Evolutionary conservation across 1,140 invertebrate species (phyloP).

Genomic region (Mactra quadrangularis): DNA sequence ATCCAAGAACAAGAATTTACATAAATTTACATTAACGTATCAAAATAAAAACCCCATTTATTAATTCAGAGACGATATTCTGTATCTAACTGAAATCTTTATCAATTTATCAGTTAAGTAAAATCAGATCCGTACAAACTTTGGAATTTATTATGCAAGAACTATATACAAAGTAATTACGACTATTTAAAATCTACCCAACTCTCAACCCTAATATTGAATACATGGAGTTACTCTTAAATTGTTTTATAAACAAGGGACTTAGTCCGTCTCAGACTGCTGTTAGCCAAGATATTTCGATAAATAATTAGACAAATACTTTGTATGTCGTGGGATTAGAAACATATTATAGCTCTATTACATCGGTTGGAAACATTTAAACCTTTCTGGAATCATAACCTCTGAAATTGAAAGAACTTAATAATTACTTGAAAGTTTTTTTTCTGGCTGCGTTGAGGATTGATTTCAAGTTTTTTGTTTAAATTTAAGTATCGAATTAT

Average conservation of each 20-base stretch:
- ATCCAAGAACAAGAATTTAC: slow-evolving; percentile 23
- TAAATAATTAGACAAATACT: slow-evolving; percentile 32
- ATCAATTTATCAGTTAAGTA: slow-evolving; percentile 40
- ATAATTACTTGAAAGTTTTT: too few species aligned
- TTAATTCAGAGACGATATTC: slow-evolving; percentile 43
- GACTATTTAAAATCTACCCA: slow-evolving; percentile 21
- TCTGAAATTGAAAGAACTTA: too few species aligned
- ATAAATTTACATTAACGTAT: too few species aligned
- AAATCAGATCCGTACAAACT: slow-evolving; percentile 46
- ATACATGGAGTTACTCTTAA: slow-evolving; percentile 17
- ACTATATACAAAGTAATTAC: slow-evolving; percentile 49
- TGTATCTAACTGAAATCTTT: slow-evolving; percentile 49
- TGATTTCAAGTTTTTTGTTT: too few species aligned
- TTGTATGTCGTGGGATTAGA: slow-evolving; percentile 27
- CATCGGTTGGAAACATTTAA: neutral
- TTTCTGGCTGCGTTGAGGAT: too few species aligned
- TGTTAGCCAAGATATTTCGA: slow-evolving; percentile 9
- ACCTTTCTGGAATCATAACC: too few species aligned
- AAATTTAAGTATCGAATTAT: too few species aligned
- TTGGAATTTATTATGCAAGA: slow-evolving; percentile 47
- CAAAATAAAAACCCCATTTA: too few species aligned
- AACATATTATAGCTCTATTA: neutral
- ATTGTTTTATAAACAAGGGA: slow-evolving; percentile 38
- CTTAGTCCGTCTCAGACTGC: slow-evolving; percentile 17
- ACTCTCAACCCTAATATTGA: slow-evolving; percentile 28